These are phyloP conservation scores for Kryptopterus vitreolus DNA, from an alignment of 2,797 vertebrate species.

Conservation along the genomic window DNA sequence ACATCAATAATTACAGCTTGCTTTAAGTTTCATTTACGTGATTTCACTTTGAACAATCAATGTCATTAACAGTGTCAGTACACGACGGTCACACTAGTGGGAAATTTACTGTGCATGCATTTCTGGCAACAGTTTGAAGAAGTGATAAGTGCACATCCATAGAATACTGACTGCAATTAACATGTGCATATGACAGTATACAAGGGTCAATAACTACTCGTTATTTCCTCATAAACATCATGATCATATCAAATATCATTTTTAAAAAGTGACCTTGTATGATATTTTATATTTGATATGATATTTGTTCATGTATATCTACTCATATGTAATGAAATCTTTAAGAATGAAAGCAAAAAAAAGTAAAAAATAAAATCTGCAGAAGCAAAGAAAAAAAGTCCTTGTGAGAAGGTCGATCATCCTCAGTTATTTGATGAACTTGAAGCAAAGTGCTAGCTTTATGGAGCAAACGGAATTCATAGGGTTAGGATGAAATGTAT, in stretches of 20 bases:
- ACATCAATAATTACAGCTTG: neutral
- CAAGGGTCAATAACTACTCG: neutral
- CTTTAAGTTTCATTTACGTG: neutral
- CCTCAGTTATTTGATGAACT: neutral
- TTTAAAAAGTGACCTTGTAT: neutral
- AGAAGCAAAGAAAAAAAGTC: neutral
- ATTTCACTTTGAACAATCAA: neutral
- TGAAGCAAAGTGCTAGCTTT: slow-evolving; percentile 9
- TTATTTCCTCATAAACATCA: neutral
- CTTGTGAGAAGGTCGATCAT: neutral
- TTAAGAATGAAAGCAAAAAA: neutral
- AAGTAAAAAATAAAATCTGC: neutral
- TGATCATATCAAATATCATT: neutral
- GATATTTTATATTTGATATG: neutral
- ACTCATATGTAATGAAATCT: neutral
- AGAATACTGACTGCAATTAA: neutral
- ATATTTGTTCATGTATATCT: too few species aligned
- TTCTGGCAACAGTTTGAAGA: too few species aligned
- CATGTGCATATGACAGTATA: neutral
- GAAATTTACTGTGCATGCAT: slow-evolving; percentile 2
- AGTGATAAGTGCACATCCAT: neutral
- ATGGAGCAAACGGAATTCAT: neutral
- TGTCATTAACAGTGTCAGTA: neutral
- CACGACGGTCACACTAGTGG: neutral
- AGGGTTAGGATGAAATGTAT: neutral